Percentiles rank a stretch among this genome's conserved stretches.
phyloP scores from a whole-genome alignment of 2,888 invertebrate genomes.

The Dryobota labecula region DNA sequence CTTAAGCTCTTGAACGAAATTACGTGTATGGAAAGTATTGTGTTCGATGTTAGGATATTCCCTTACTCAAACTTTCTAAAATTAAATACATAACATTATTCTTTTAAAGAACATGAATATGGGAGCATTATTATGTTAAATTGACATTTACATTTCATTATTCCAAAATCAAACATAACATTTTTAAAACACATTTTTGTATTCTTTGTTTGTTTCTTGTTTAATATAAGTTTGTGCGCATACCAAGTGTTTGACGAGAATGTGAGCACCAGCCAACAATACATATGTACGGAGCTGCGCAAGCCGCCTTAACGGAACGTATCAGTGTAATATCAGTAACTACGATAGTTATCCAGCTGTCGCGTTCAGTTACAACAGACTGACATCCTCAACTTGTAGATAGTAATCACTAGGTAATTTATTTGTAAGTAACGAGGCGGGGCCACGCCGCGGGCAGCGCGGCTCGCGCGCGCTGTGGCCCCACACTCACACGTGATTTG shows the following conservation, averaged over 20 bases:
- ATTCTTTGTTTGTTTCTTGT: not conserved
- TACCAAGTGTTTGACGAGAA: constrained; percentile 43
- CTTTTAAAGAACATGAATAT: not conserved
- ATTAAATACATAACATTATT: not conserved
- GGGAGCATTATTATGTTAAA: constrained; percentile 1
- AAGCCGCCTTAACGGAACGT: constrained; percentile 26
- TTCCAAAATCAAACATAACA: not conserved
- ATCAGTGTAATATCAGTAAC: constrained; percentile 43
- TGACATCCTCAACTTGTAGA: constrained; percentile 79
- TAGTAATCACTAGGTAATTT: constrained; percentile 77
- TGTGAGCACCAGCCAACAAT: constrained; percentile 2
- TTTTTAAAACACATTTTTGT: not conserved
- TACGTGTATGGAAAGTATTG: not conserved
- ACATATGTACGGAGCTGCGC: constrained; percentile 9
- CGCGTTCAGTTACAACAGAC: constrained; percentile 73
- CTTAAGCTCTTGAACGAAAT: too few relatives aligned
- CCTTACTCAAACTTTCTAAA: not conserved
- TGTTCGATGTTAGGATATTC: not conserved
- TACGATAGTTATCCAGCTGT: constrained; percentile 8
- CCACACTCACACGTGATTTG: constrained; percentile 79
- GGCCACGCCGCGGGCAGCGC: constrained; percentile 6
- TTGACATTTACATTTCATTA: constrained; percentile 37
- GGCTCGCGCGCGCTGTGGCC: constrained; percentile 9
- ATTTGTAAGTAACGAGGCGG: constrained; percentile 72
- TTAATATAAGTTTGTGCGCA: not conserved